Percentiles rank a stretch among this genome's conserved stretches.
Evolutionary conservation across 2,888 invertebrate species (phyloP).

Genomic region (Pheosia gnoma): DNA sequence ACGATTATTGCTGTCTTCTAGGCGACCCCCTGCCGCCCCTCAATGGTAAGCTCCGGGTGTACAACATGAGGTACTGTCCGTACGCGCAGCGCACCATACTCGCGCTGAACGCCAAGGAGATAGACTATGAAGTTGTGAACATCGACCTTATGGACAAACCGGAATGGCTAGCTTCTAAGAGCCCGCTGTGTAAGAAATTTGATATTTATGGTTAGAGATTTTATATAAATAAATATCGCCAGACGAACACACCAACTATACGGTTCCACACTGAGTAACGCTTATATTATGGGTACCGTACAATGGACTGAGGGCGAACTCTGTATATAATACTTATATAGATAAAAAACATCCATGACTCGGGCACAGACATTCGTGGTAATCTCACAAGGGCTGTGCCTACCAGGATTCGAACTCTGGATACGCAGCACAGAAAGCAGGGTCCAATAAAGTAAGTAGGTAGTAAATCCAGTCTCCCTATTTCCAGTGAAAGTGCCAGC

Average conservation of each 20-base stretch:
- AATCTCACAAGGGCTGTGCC: no score
- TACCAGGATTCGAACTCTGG: no score
- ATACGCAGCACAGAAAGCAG: no score
- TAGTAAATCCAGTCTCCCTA: neutral
- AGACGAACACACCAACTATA: no score
- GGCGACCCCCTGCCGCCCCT: constrained; percentile 87
- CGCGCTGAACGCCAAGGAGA: constrained; percentile 89
- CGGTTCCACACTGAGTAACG: no score
- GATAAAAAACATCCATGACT: no score
- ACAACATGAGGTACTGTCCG: constrained; percentile 93
- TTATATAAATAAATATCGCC: no score
- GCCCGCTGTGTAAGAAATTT: constrained; percentile 75
- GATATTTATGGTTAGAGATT: neutral
- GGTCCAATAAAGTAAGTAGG: no score
- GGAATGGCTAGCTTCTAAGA: constrained; percentile 90
- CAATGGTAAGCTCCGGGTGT: constrained; percentile 88
- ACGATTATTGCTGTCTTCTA: constrained; percentile 49
- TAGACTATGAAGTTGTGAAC: constrained; percentile 90
- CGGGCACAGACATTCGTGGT: no score
- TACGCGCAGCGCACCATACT: constrained; percentile 90
- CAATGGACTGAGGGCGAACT: no score
- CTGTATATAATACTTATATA: no score
- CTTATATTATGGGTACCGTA: no score
- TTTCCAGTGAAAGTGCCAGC: constrained; percentile 88
- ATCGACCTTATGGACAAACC: constrained; percentile 89